Base-by-base conservation (phyloP, 2,888 invertebrate species). In the Parnassius mnemosyne region DNA sequence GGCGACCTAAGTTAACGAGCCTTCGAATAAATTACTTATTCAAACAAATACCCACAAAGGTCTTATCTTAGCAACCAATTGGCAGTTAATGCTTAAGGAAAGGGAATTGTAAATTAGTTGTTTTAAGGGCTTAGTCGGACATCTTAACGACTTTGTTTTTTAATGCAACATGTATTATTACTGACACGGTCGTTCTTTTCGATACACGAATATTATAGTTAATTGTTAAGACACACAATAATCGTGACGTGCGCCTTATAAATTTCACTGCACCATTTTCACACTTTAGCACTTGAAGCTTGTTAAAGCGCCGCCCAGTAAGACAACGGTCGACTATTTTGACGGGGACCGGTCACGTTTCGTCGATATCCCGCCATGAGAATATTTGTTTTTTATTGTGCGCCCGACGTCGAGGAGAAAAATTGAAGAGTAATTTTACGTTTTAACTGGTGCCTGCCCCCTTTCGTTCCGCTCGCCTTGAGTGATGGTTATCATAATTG, bases 401-500 rank as follows among this genome's bases (percentile, higher is more conserved):
- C 80, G 89, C 83, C 82, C 82, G 87, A 81, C 83, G 85, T 80
- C 83, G 85, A 85, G 84, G 87, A 85, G 87, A 85, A 90, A 91
- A 89, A 89, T 89, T 85, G 80, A 89, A 89, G 89, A 84, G 89
- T 90, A 91, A 90, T 91, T 90, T 89, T 86, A 90, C 85, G 88
- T 89, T 89, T 89, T 87, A 89, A 86, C 85, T 79, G 83, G 88
- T 88, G 84, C 85, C 89, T 89, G 89, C 90, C 90, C 89, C 84
- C 85, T 91, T 90, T 90, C 89, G 90, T 90, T 90, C 89, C 90
- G 89, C 89, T 89, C 84, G 88, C 88, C 86, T 85, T 90, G 89
- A 89, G 87, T 89, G 90, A 90, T 90, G 84, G 88, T 90, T 91
- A 91, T 90, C 89, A 84, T 89, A 90, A 90, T 90, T 91, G 89